Percentiles rank a stretch among this genome's conserved stretches.
phyloP scores from a whole-genome alignment of 2,113 vertebrate species.

The Alethe castanea region DNA sequence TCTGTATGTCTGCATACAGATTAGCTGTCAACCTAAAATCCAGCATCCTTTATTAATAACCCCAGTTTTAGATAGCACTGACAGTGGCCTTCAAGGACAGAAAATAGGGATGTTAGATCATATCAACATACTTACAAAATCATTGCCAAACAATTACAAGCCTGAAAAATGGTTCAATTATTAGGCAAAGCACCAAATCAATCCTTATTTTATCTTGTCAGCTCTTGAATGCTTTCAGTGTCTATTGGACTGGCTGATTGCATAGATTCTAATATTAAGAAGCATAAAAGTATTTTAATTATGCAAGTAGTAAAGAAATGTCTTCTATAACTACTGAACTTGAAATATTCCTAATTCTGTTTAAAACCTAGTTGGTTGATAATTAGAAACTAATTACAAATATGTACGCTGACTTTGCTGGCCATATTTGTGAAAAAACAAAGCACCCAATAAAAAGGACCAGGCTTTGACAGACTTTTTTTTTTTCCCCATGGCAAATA shows the following conservation, averaged over 20 bases:
- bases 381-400: neutral
- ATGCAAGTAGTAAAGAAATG: neutral
- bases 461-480: neutral
- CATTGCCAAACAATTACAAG: neutral
- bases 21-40: neutral
- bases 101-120: neutral
- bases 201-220: neutral
- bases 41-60: neutral
- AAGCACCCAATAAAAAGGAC: neutral
- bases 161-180: neutral
- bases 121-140: neutral
- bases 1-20: neutral
- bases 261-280: neutral
- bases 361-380: neutral
- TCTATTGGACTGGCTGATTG: neutral
- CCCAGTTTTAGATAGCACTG: neutral
- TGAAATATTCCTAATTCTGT: neutral
- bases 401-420: neutral
- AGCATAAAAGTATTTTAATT: neutral
- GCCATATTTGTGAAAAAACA: neutral
- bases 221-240: neutral
- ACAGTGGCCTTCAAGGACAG: neutral
- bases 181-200: neutral
- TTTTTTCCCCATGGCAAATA: neutral
- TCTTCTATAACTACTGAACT: neutral